These are phyloP conservation scores for Sinella curviseta DNA, from an alignment of 1,140 invertebrate genomes.

Conservation along the genomic window DNA sequence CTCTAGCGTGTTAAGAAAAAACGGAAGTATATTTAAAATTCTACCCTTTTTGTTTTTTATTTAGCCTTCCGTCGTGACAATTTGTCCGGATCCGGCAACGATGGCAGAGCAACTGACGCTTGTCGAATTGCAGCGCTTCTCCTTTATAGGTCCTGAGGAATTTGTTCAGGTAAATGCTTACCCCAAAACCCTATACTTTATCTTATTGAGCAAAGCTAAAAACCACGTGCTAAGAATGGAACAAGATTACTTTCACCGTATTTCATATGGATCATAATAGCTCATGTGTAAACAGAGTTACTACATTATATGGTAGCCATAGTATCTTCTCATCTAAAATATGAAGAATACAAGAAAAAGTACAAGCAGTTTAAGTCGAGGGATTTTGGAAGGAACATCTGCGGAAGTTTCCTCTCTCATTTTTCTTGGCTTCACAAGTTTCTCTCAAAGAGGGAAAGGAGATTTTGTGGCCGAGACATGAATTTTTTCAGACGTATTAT, in stretches of 20 bases:
- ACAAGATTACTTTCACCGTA: too few species aligned
- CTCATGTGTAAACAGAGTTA: too few species aligned
- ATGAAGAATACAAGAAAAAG: too few species aligned
- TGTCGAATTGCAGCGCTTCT: constrained; percentile 87
- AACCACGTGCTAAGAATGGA: too few species aligned
- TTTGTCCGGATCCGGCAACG: constrained; percentile 76
- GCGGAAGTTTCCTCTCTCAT: not conserved
- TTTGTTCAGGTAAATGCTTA: constrained; percentile 73
- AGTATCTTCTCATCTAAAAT: too few species aligned
- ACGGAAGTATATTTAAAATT: too few species aligned
- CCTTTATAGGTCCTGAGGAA: constrained; percentile 92
- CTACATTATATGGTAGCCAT: too few species aligned
- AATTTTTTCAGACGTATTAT: not conserved
- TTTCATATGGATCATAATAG: too few species aligned
- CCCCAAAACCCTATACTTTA: constrained; percentile 52
- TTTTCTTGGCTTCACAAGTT: not conserved
- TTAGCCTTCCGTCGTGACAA: constrained; percentile 46
- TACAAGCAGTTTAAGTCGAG: too few species aligned
- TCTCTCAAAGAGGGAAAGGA: not conserved
- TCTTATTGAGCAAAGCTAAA: too few species aligned
- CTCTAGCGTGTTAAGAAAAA: too few species aligned
- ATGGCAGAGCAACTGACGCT: constrained; percentile 93
- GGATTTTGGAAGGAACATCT: not conserved
- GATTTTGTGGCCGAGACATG: not conserved
- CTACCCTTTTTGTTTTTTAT: constrained; percentile 27